Percentiles rank a stretch among this genome's conserved stretches.
Evolutionary conservation across 2,888 invertebrate species (phyloP).

Genomic region (Yponomeuta evonymella): DNA sequence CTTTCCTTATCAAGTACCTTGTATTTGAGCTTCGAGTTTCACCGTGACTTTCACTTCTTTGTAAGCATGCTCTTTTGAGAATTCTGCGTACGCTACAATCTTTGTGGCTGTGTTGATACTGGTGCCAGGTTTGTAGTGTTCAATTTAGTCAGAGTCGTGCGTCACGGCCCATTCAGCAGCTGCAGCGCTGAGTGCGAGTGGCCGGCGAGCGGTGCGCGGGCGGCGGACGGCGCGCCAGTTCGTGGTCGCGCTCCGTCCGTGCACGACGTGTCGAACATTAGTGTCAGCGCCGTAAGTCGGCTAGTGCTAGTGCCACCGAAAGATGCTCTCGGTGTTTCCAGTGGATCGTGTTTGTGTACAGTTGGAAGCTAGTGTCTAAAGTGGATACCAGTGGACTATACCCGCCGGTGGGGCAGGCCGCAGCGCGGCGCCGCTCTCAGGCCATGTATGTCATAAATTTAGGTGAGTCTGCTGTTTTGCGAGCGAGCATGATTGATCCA

Average conservation of each 20-base stretch:
- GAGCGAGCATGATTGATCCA: constrained; percentile 42
- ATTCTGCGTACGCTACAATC: not conserved
- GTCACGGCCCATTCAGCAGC: constrained; percentile 20
- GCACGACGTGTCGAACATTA: constrained; percentile 45
- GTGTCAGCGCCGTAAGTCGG: constrained; percentile 44
- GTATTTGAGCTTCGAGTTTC: not conserved
- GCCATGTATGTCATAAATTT: constrained; percentile 76
- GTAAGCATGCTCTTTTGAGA: not conserved
- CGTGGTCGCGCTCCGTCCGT: constrained; percentile 54
- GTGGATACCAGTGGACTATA: constrained; percentile 73
- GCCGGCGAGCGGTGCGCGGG: constrained; percentile 26
- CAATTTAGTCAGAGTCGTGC: constrained; percentile 14
- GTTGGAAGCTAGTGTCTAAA: constrained; percentile 58
- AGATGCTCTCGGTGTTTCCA: constrained; percentile 64
- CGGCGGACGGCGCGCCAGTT: constrained; percentile 42
- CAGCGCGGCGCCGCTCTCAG: constrained; percentile 72
- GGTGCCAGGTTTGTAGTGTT: constrained; percentile 13
- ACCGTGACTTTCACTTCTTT: not conserved
- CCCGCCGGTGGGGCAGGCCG: constrained; percentile 68
- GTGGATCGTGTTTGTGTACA: constrained; percentile 61
- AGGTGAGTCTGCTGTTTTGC: constrained; percentile 67
- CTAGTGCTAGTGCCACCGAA: constrained; percentile 39
- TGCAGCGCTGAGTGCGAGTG: constrained; percentile 19
- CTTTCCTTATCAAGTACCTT: not conserved
- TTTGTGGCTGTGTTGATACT: not conserved